phyloP scores from a whole-genome alignment of 2,113 vertebrate genomes.

The Odontophorus gujanensis region DNA sequence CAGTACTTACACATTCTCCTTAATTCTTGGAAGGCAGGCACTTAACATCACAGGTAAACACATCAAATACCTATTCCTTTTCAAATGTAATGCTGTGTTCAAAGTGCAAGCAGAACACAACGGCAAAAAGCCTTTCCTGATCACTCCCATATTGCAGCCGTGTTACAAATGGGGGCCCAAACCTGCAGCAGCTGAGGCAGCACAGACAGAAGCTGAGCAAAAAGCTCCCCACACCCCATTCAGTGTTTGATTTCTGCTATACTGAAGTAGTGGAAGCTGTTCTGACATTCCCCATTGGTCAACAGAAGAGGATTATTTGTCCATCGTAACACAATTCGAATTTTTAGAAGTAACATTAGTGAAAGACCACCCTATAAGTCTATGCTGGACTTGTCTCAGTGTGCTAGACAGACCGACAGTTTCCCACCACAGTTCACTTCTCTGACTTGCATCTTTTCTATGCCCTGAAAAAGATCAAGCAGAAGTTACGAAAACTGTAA shows the following conservation, averaged over 20 bases:
- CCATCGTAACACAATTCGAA: neutral
- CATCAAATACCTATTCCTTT: neutral
- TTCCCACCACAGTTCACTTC: neutral
- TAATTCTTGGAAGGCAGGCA: neutral
- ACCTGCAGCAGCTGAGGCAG: neutral
- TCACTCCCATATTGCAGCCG: fast-evolving
- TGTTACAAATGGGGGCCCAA: neutral
- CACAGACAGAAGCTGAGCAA: neutral
- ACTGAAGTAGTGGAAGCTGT: neutral
- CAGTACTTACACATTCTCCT: neutral
- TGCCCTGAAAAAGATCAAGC: neutral
- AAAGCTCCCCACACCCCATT: neutral
- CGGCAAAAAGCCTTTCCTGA: neutral
- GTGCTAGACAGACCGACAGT: neutral
- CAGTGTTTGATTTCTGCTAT: neutral
- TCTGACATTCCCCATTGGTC: neutral
- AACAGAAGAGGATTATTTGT: neutral
- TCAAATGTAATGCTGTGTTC: neutral
- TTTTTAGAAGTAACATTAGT: neutral
- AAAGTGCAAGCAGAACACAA: neutral
- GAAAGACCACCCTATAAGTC: neutral
- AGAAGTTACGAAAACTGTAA: neutral
- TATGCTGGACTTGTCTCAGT: neutral
- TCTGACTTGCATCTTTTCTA: neutral
- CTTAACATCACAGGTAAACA: neutral